phyloP scores from a whole-genome alignment of 2,888 invertebrate species.

The Leptopilina myrica region DNA sequence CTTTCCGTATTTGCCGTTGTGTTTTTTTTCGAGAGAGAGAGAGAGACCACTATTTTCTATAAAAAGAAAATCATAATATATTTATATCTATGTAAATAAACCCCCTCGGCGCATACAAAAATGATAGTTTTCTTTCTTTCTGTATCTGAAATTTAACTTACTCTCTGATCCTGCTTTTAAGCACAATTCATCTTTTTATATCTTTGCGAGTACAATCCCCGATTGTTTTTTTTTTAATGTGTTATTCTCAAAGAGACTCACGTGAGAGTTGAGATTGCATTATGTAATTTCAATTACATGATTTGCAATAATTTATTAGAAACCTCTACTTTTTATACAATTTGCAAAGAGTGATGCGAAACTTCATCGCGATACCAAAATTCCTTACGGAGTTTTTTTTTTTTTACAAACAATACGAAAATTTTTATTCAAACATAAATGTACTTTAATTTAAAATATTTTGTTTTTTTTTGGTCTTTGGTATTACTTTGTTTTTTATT shows the following conservation, averaged over 20 bases:
- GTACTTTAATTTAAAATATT: too few species aligned
- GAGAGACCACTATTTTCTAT: conserved; percentile 35
- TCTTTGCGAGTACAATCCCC: conserved; percentile 34
- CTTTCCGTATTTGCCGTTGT: conserved; percentile 42
- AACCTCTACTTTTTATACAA: conserved; percentile 68
- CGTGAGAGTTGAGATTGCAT: conserved; percentile 57
- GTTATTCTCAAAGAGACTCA: conserved; percentile 58
- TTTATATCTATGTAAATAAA: conserved; percentile 16
- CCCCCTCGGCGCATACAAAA: conserved; percentile 51
- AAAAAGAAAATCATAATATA: conserved; percentile 37
- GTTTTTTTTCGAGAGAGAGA: neutral
- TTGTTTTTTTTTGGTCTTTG: too few species aligned
- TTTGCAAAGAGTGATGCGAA: conserved; percentile 46
- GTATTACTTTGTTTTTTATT: too few species aligned
- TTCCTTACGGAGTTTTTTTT: conserved; percentile 34
- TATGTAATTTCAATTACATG: conserved; percentile 59
- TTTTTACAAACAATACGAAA: neutral
- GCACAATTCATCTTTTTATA: conserved; percentile 39
- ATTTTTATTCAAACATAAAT: neutral
- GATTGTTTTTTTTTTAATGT: conserved; percentile 27
- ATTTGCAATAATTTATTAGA: conserved; percentile 69
- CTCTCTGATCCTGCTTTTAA: conserved; percentile 44
- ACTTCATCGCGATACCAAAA: conserved; percentile 51
- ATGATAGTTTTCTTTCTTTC: conserved; percentile 47
- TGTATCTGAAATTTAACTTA: conserved; percentile 16